Conservation (phyloP, 2,797 vertebrate species). For the Spatula clypeata region DNA sequence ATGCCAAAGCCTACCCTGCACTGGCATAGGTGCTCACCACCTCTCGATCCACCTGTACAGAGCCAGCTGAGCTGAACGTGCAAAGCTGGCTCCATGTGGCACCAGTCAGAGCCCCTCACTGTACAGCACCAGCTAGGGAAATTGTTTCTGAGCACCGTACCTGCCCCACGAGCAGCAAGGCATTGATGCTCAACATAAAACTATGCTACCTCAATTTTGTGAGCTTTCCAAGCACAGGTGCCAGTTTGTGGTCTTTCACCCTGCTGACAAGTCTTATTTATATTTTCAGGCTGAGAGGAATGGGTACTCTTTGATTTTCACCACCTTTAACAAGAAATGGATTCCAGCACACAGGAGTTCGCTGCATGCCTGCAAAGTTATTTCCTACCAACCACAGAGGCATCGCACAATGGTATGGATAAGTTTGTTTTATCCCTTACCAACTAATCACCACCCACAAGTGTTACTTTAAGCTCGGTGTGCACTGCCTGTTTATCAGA, state of each 20-base stretch:
- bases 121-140: neutral
- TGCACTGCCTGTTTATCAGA: neutral
- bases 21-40: neutral
- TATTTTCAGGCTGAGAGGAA: neutral
- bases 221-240: neutral
- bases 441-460: neutral
- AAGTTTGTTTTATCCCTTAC: neutral
- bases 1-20: neutral
- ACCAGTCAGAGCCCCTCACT: neutral
- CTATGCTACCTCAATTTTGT: neutral
- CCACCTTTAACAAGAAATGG: neutral
- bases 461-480: neutral
- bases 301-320: neutral
- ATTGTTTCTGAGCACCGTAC: neutral
- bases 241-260: neutral
- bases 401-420: neutral
- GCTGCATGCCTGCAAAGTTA: rapidly evolving
- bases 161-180: neutral
- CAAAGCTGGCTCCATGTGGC: neutral
- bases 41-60: neutral
- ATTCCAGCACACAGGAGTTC: neutral
- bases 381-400: neutral
- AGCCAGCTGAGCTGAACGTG: neutral
- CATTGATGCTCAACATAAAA: neutral
- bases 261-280: neutral